Evolutionary conservation across 2,113 vertebrate genomes (phyloP).

Genomic region (Ursus arctos): DNA sequence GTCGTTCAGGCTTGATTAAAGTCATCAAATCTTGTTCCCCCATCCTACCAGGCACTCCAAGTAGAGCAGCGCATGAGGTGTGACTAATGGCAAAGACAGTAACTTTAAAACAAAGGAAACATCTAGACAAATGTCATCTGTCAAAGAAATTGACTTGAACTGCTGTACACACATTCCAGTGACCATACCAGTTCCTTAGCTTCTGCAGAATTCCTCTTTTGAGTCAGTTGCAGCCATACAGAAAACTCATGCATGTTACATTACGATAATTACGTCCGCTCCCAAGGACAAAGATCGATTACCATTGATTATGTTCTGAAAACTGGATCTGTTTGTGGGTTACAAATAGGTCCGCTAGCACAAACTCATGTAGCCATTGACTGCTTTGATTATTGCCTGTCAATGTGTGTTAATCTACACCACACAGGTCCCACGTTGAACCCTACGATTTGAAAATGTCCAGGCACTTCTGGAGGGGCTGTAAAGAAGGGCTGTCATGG

Average conservation of each 20-base stretch:
- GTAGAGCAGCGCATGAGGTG: not conserved
- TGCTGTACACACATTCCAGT: not conserved
- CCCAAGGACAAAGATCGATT: not conserved
- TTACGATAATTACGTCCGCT: slow-evolving; percentile 9
- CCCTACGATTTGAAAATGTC: not conserved
- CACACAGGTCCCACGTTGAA: not conserved
- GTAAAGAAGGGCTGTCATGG: not conserved
- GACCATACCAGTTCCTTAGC: not conserved
- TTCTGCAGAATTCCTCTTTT: not conserved
- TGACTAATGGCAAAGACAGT: not conserved
- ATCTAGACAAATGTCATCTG: not conserved
- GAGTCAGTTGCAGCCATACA: not conserved
- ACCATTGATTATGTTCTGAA: not conserved
- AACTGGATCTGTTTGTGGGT: not conserved
- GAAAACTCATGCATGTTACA: not conserved
- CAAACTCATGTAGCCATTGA: not conserved
- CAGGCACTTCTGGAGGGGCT: not conserved
- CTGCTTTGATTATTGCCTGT: not conserved
- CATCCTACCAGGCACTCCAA: not conserved
- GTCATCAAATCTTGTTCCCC: not conserved
- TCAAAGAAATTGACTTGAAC: slow-evolving; percentile 23
- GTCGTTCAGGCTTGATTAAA: slow-evolving; percentile 47
- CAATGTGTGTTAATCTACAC: not conserved
- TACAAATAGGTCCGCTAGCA: not conserved
- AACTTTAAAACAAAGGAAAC: not conserved